Conservation (phyloP, 2,113 vertebrate species). For the Buteo buteo region DNA sequence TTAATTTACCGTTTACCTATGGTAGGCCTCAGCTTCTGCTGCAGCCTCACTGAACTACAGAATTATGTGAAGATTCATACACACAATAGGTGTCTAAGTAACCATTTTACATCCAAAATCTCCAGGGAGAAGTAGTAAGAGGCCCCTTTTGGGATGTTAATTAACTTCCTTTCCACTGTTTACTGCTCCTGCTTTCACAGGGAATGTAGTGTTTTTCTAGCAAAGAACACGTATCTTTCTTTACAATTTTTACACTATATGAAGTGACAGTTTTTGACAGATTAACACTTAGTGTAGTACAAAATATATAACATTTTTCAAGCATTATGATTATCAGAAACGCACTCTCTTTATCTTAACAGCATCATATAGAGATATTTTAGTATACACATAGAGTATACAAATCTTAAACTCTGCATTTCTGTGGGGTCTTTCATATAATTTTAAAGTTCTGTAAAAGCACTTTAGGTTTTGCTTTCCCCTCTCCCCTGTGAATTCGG, state of each 20-base stretch:
- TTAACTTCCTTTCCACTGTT: conserved; percentile 61
- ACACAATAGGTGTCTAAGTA: conserved; percentile 48
- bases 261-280: background rate
- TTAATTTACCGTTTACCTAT: background rate
- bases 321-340: background rate
- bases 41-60: background rate
- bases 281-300: background rate
- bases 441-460: background rate
- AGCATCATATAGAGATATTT: background rate
- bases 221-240: background rate
- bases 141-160: conserved; percentile 55
- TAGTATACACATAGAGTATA: background rate
- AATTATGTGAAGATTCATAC: conserved; percentile 11
- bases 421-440: background rate
- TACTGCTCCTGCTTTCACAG: conserved; percentile 30
- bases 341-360: background rate
- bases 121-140: conserved; percentile 20
- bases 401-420: background rate
- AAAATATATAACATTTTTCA: background rate
- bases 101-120: conserved; percentile 32
- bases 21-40: background rate
- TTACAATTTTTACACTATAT: background rate
- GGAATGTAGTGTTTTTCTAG: conserved; percentile 9
- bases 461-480: background rate
- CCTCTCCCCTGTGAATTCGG: background rate